A percentile compares a stretch with the other conserved stretches of the same genome.
phyloP scores from a whole-genome alignment of 1,140 invertebrate genomes.

The Galleria mellonella region DNA sequence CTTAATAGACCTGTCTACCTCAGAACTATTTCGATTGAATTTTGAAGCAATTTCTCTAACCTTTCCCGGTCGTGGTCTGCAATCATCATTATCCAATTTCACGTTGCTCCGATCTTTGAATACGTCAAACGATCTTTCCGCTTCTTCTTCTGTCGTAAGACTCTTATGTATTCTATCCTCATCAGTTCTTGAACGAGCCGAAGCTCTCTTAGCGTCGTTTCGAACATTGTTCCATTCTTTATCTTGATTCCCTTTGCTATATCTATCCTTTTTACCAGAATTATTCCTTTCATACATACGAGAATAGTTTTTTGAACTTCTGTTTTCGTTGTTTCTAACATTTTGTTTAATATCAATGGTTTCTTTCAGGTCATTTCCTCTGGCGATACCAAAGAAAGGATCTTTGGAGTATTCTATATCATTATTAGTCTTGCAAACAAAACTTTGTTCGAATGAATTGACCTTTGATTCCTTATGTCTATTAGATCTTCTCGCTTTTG shows the following conservation, averaged over 20 bases:
- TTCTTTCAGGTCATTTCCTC: conserved; percentile 23
- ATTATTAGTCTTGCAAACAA: conserved; percentile 45
- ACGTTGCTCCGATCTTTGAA: conserved; percentile 21
- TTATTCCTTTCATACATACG: conserved; percentile 43
- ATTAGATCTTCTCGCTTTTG: conserved; percentile 48
- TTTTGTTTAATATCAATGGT: conserved; percentile 26
- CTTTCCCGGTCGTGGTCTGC: conserved; percentile 52
- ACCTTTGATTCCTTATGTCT: conserved; percentile 37
- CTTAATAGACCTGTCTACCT: conserved; percentile 29
- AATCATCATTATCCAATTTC: conserved; percentile 16
- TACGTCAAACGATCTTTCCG: conserved; percentile 32
- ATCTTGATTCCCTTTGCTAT: conserved; percentile 15
- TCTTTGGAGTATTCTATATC: conserved; percentile 60
- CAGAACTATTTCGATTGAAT: conserved; percentile 47
- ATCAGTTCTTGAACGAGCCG: conserved; percentile 24
- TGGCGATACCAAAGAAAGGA: conserved; percentile 47
- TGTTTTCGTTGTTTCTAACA: conserved; percentile 29
- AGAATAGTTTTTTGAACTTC: conserved; percentile 35
- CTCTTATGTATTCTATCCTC: conserved; percentile 15
- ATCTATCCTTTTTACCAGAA: conserved; percentile 26
- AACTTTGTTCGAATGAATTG: conserved; percentile 27
- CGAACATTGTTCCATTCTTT: conserved; percentile 9
- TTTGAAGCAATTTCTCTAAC: conserved; percentile 63
- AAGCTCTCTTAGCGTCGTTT: conserved; percentile 23
- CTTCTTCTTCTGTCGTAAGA: conserved; percentile 19